Conservation (phyloP, 2,888 invertebrate genomes). For the Sarcophaga subvicina region DNA sequence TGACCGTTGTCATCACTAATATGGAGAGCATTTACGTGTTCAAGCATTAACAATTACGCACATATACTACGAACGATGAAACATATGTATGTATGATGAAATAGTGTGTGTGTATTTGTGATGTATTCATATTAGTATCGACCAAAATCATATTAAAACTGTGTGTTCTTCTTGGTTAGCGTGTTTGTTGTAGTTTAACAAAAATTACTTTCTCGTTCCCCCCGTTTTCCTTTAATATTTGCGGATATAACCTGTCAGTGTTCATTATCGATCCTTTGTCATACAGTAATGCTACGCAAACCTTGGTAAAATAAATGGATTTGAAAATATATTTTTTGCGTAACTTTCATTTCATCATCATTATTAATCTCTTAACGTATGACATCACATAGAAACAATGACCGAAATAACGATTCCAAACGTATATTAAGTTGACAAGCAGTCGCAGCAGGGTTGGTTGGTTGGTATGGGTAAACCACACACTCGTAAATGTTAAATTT, state of each 20-base stretch:
- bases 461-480: background rate
- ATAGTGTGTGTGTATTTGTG: slow-evolving; percentile 5
- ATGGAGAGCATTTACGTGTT: slow-evolving; percentile 57
- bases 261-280: slow-evolving; percentile 30
- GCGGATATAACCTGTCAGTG: slow-evolving; percentile 37
- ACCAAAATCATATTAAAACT: background rate
- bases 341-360: slow-evolving; percentile 16
- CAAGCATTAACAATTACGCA: slow-evolving; percentile 56
- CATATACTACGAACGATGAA: background rate
- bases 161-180: background rate
- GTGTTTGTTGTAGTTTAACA: background rate
- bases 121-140: background rate
- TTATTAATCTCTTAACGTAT: slow-evolving; percentile 20
- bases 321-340: background rate
- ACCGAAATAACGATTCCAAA: background rate
- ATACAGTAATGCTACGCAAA: background rate
- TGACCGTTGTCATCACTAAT: slow-evolving; percentile 15
- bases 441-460: too few species aligned
- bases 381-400: background rate
- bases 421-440: background rate
- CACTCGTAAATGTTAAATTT: slow-evolving; percentile 10
- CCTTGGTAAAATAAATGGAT: slow-evolving; percentile 16
- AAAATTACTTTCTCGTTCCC: too few species aligned
- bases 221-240: background rate
- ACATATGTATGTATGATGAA: background rate